A percentile compares a stretch with the other conserved stretches of the same genome.
Evolutionary conservation across 2,797 vertebrate genomes (phyloP).

Genomic region (Craterocephalus amniculus): DNA sequence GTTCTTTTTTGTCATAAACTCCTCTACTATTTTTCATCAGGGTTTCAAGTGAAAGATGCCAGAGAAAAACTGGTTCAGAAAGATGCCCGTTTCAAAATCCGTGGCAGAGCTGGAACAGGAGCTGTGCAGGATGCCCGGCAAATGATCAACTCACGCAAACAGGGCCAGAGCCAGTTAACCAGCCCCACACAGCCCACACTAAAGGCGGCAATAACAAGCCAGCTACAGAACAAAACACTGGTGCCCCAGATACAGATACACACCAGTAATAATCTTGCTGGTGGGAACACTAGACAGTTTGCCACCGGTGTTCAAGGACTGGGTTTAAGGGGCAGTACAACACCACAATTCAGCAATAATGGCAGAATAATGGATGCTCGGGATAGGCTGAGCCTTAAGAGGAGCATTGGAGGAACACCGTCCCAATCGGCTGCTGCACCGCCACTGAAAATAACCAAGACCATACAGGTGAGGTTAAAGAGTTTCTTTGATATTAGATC

Average conservation of each 20-base stretch:
- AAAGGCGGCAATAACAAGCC: slow-evolving; percentile 48
- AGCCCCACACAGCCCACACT: slow-evolving; percentile 47
- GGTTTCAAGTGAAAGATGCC: slow-evolving; percentile 90
- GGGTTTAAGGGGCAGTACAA: slow-evolving; percentile 51
- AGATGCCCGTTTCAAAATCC: slow-evolving; percentile 91
- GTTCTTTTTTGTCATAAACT: background rate
- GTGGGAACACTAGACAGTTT: slow-evolving; percentile 68
- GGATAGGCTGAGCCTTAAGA: slow-evolving; percentile 93
- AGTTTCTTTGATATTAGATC: background rate
- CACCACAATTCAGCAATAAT: slow-evolving; percentile 74
- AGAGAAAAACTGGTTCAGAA: slow-evolving; percentile 93
- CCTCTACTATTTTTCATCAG: slow-evolving; percentile 39
- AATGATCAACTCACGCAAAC: slow-evolving; percentile 96
- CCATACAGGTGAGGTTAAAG: slow-evolving; percentile 88
- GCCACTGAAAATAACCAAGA: slow-evolving; percentile 95
- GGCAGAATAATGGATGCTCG: slow-evolving; percentile 91
- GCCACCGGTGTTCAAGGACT: slow-evolving; percentile 65
- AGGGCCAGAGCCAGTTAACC: slow-evolving; percentile 67
- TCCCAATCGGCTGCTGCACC: slow-evolving; percentile 73
- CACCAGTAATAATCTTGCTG: slow-evolving; percentile 50
- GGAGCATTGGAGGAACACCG: slow-evolving; percentile 83
- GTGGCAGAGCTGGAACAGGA: slow-evolving; percentile 84
- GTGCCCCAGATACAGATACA: slow-evolving; percentile 81
- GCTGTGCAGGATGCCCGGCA: slow-evolving; percentile 92
- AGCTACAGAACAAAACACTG: slow-evolving; percentile 60